Evolutionary conservation across 2,888 invertebrate genomes (phyloP).

Genomic region (Invenusta paracnida): DNA sequence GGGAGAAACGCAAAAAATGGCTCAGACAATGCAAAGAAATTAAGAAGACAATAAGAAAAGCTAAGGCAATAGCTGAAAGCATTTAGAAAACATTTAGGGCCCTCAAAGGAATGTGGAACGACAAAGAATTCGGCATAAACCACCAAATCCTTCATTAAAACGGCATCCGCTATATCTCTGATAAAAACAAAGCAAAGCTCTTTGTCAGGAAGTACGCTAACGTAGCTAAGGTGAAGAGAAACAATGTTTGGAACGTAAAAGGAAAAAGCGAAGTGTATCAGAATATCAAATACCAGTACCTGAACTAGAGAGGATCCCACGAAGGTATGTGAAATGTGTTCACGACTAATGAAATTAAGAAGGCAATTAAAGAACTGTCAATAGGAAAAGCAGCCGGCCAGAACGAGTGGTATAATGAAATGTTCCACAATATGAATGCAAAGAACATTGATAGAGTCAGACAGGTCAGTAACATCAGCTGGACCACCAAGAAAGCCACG

Average conservation of each 20-base stretch:
- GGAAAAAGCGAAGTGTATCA: neutral
- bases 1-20: neutral
- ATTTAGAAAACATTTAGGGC: neutral
- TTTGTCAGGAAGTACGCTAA: neutral
- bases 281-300: too few relatives aligned
- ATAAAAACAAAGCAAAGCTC: neutral
- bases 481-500: neutral
- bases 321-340: neutral
- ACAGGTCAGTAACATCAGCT: neutral
- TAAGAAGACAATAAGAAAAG: neutral
- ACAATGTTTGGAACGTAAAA: neutral
- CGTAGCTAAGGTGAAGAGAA: neutral
- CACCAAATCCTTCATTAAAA: neutral
- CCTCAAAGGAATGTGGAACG: neutral
- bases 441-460: neutral
- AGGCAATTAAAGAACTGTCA: neutral
- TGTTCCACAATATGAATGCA: neutral
- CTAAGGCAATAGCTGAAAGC: neutral
- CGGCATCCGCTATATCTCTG: neutral
- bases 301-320: neutral
- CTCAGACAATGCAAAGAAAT: neutral
- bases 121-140: neutral
- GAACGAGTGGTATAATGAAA: neutral
- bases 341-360: neutral
- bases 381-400: neutral